Conservation (phyloP, 1,140 invertebrate genomes). For the Dryas iulia region DNA sequence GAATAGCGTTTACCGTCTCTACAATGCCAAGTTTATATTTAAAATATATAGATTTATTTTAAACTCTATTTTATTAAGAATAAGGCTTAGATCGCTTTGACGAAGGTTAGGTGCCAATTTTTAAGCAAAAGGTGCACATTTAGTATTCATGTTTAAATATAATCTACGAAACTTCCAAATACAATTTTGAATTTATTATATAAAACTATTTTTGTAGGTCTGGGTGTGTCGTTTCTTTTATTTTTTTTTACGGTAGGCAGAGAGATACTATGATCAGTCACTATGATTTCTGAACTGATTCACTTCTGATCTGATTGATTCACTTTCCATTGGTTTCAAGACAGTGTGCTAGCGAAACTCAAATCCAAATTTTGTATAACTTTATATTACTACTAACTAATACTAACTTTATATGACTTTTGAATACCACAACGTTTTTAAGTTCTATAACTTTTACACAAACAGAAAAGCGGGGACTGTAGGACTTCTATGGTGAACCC, state of each 20-base stretch:
- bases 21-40: conserved; percentile 8
- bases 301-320: too few species aligned
- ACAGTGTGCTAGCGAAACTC: too few species aligned
- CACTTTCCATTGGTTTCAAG: too few species aligned
- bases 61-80: neutral
- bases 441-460: too few species aligned
- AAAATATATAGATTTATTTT: neutral
- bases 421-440: too few species aligned
- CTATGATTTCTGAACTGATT: too few species aligned
- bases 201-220: neutral
- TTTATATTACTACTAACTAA: too few species aligned
- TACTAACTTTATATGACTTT: too few species aligned
- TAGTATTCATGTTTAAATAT: conserved; percentile 13
- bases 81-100: neutral
- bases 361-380: too few species aligned
- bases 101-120: neutral
- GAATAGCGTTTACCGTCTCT: conserved; percentile 9
- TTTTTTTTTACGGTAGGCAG: neutral
- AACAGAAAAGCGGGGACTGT: too few species aligned
- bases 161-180: conserved; percentile 6
- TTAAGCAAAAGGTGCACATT: conserved; percentile 9
- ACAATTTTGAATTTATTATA: conserved; percentile 1
- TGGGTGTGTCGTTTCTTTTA: neutral
- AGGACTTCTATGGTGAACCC: too few species aligned
- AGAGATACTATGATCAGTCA: too few species aligned